These are phyloP conservation scores for Hydractinia echinata DNA, from an alignment of 30 jellyfish, hydroid and myxozoan species.

Conservation along the genomic window DNA sequence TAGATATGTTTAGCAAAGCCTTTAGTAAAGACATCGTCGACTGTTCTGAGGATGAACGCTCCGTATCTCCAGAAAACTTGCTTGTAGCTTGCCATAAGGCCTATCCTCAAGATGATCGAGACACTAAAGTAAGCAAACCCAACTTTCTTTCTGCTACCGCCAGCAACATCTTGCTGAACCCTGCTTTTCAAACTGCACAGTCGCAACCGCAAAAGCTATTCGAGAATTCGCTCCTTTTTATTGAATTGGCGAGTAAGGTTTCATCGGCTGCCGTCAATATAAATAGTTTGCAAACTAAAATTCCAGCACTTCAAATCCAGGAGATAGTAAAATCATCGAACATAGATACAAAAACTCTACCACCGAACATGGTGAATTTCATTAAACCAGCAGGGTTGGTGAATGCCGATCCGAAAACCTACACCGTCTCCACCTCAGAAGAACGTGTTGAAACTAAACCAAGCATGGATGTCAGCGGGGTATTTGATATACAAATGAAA, in stretches of 20 bases:
- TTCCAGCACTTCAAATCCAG: neutral
- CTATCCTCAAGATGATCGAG: conserved; percentile 15
- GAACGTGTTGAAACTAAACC: neutral
- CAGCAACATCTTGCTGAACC: neutral
- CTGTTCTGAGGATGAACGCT: conserved; percentile 19
- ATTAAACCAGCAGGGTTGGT: neutral
- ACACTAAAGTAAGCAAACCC: neutral
- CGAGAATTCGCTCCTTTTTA: conserved; percentile 23
- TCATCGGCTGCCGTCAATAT: neutral
- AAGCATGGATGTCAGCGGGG: neutral
- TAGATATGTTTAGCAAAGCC: neutral
- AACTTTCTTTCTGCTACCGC: neutral
- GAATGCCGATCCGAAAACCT: neutral
- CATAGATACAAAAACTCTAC: neutral
- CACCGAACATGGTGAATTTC: conserved; percentile 14
- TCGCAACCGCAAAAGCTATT: conserved; percentile 10
- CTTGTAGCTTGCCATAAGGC: conserved; percentile 12
- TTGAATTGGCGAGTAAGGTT: conserved; percentile 30
- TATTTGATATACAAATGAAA: neutral
- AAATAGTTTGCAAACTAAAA: conserved; percentile 7
- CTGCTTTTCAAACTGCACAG: neutral
- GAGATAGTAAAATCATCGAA: neutral
- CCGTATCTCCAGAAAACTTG: conserved; percentile 24
- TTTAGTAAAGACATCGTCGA: conserved; percentile 11
- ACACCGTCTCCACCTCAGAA: neutral